These are phyloP conservation scores for Hyla sarda DNA, from an alignment of 2,113 vertebrate genomes.

Conservation along the genomic window DNA sequence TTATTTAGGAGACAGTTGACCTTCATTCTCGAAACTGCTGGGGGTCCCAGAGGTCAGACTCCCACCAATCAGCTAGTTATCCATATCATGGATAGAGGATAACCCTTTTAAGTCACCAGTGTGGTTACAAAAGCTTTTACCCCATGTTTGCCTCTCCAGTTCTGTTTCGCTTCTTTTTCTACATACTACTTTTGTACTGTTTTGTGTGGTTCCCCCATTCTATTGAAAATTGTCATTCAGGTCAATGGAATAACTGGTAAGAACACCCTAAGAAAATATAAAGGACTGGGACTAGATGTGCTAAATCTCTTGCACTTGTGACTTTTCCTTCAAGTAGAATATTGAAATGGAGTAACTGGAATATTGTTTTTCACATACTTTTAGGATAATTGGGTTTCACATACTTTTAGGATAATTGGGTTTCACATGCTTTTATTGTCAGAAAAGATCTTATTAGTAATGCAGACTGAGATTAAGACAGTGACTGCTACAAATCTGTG, in stretches of 20 bases:
- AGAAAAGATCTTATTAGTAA: background rate
- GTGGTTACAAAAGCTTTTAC: too few species aligned
- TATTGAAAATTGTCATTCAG: background rate
- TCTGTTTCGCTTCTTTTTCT: too few species aligned
- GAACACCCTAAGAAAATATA: conserved; percentile 2
- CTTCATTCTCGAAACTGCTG: too few species aligned
- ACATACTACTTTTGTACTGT: background rate
- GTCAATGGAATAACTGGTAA: too few species aligned
- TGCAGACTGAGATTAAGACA: background rate
- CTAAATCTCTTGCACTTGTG: conserved; percentile 27
- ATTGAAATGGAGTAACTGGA: background rate
- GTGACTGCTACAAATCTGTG: too few species aligned
- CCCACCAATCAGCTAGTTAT: too few species aligned
- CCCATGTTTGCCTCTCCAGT: background rate
- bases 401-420: too few species aligned
- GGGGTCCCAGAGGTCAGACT: too few species aligned
- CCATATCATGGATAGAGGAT: too few species aligned
- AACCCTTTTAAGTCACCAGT: too few species aligned
- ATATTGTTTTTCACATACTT: conserved; percentile 10
- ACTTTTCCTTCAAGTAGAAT: background rate
- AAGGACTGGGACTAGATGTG: background rate
- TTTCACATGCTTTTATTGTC: background rate
- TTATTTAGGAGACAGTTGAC: background rate
- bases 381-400: too few species aligned
- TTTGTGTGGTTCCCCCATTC: background rate